Evolutionary conservation across 2,797 vertebrate species (phyloP).

Genomic region (Cirrhinus mrigala): DNA sequence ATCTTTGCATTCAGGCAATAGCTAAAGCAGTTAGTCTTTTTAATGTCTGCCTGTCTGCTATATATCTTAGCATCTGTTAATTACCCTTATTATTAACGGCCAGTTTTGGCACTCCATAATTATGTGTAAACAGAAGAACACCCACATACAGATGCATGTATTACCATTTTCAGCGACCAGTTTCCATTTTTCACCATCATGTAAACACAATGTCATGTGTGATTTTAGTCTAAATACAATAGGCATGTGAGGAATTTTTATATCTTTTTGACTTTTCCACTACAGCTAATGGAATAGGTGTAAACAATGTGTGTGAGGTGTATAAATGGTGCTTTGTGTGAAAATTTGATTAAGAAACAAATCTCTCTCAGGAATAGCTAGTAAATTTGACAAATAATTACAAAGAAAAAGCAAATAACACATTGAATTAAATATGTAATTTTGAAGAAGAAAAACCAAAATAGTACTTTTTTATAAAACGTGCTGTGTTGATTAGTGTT

Average conservation of each 20-base stretch:
- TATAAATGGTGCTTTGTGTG: background rate
- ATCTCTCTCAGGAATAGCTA: background rate
- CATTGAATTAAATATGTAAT: background rate
- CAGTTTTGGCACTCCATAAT: constrained; percentile 58
- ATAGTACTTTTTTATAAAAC: background rate
- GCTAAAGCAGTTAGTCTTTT: constrained; percentile 16
- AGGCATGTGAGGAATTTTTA: background rate
- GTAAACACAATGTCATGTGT: background rate
- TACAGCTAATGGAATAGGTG: background rate
- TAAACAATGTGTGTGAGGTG: too few relatives aligned
- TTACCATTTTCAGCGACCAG: constrained; percentile 37
- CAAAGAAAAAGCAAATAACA: background rate
- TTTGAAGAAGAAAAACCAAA: background rate
- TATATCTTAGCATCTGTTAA: constrained; percentile 60
- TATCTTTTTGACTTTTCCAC: background rate
- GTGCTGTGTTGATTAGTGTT: background rate
- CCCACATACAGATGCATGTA: constrained; percentile 60
- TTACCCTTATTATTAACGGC: constrained; percentile 62
- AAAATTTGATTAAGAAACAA: background rate
- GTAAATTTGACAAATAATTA: background rate
- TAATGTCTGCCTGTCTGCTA: constrained; percentile 32
- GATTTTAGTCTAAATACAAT: background rate
- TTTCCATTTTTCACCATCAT: constrained; percentile 21
- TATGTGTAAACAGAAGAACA: constrained; percentile 65
- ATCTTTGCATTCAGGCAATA: background rate